Percentiles rank a stretch among this genome's conserved stretches.
Conservation (phyloP, 2,113 vertebrate species). For the Circaetus cinerascens region DNA sequence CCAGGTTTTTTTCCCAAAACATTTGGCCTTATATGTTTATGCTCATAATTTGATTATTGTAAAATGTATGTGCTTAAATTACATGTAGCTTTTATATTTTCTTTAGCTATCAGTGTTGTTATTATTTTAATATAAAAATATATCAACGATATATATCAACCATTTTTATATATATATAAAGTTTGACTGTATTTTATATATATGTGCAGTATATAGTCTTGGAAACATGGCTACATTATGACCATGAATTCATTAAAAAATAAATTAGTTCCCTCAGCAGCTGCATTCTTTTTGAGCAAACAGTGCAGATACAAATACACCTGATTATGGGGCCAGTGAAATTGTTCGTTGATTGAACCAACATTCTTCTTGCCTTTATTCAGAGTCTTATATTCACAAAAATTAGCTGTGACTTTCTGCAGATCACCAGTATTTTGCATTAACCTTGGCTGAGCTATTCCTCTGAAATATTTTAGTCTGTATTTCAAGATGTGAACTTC, state of each 20-base stretch:
- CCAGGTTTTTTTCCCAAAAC: neutral
- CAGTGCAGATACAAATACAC: neutral
- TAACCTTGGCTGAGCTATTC: neutral
- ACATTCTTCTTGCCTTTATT: neutral
- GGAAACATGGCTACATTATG: neutral
- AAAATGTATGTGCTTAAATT: neutral
- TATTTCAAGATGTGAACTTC: neutral
- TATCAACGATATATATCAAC: neutral
- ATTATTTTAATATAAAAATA: neutral
- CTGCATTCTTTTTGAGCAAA: neutral
- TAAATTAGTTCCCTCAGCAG: neutral
- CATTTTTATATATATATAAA: neutral
- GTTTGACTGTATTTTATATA: neutral
- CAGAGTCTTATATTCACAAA: neutral
- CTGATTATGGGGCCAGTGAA: neutral
- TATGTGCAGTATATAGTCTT: neutral
- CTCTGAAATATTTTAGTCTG: neutral
- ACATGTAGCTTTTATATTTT: neutral
- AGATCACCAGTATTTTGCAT: neutral
- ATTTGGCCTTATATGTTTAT: neutral
- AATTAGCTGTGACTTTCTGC: neutral
- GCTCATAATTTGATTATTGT: neutral
- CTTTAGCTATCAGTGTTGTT: neutral
- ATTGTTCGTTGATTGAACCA: neutral
- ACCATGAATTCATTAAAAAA: neutral